Evolutionary conservation across 1,140 invertebrate genomes (phyloP), one percentile per base, ranked within the genome.

Genomic region (Mercenaria mercenaria): DNA sequence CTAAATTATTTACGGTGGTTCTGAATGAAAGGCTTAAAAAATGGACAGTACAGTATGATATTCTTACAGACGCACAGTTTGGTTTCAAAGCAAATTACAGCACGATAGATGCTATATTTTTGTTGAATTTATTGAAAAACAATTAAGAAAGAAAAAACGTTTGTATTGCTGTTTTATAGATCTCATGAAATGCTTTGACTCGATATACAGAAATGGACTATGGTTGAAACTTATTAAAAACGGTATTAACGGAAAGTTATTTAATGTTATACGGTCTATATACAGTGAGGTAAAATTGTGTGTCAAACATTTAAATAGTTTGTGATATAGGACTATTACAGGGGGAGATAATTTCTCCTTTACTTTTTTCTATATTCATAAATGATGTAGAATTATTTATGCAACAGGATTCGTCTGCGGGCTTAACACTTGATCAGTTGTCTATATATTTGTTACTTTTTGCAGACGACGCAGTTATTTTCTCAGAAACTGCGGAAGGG

Each of bases 71-170:
- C 43, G 61, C 64, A 72, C 82, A 72, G 43, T 84, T 84, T 50
- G 39, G 82, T 13, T 84, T 84, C n/a, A 67, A 72, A 84, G 20
- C 61, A 72, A 50, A 50, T 69, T 72, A 18, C 23, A 47, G 61
- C 32, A 84, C 82, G 8, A 18, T 47, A 18, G 43, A 47, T 47
- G 43, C 43, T 23, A 69, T 84, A 56, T 84, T 84, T 84, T 50
- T 29, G 18, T 50, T 69, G 43, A 84, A 84, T 69, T 84, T 29
- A 84, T 84, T 50, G 59, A 84, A 32, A 69, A 72, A 69, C 64
- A 32, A n/a, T 26, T 84, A 15, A 32, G 43, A 56, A 18, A 84
- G 18, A 47, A 72, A 29, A 15, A 41, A 43, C 23, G n/a, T 11
- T 61, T 69, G 11, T 69, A 50, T 26, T 41, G 61, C 47, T 39